Evolutionary conservation across 2,797 vertebrate species (phyloP), one percentile per base, ranked within the genome.

Genomic region (Amazona ochrocephala): DNA sequence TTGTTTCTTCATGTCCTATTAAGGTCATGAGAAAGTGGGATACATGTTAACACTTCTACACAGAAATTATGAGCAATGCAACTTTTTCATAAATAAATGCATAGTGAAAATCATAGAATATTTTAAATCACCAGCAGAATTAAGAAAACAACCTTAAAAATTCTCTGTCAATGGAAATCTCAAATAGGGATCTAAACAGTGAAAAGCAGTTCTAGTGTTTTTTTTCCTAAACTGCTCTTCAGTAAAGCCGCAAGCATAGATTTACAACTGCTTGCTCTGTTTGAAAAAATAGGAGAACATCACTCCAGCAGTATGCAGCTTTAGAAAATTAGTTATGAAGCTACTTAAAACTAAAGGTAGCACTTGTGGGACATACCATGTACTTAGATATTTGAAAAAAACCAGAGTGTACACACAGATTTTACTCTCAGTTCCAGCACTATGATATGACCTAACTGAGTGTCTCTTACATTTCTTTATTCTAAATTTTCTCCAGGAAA

Each of bases 1-100:
- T 98, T 45, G 98, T 99, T 97, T 99, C 96, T 87, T 98, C 97
- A 93, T 97, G 98, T 91, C 99, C 99, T 99, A 7, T 83, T 47
- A 89, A 93, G 67, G 30, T 50, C 72, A 70, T 30, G 8, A 68
- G 64, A 87, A 93, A 93, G 89, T 26, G 48, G n/a, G 58, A 61
- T 60, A 95, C 16, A 29, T 29, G 74, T 95, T 66, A 96, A 30
- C 51, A 54, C n/a, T 90, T 62, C 51, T 72, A 34, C 39, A 22
- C 15, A 83, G 47, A 74, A 61, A 19, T 41, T 39, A 58, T 0
- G 2, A 89, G 51, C 39, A 87, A 50, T 34, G 16, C 6, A 34
- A 26, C 48, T 70, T 80, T 60, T 76, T 85, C 37, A 34, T 64
- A 37, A 74, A 58, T 3, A 53, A 89, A 39, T 29, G 16, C 39